These are phyloP conservation scores for Sisyra nigra DNA, from an alignment of 2,888 invertebrate species.

Conservation along the genomic window DNA sequence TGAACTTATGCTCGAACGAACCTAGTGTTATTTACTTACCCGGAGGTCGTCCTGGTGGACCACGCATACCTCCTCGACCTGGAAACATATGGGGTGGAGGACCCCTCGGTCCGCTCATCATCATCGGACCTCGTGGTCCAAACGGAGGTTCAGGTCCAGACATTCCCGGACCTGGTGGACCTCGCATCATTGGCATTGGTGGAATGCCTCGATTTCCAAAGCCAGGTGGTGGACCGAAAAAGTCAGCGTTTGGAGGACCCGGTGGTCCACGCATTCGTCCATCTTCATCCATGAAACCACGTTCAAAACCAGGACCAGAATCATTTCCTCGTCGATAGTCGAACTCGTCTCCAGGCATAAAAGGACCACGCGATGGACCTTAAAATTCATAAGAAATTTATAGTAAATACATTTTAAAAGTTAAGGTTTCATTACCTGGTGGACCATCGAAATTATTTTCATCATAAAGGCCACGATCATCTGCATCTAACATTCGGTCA, in stretches of 20 bases:
- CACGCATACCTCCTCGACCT: constrained; percentile 10
- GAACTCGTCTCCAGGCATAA: neutral
- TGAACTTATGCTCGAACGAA: no score
- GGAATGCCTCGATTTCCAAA: constrained; percentile 9
- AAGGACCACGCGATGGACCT: no score
- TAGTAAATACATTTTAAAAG: neutral
- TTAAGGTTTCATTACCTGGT: neutral
- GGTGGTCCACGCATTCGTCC: constrained; percentile 5
- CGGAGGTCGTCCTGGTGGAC: constrained; percentile 13
- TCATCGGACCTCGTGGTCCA: constrained; percentile 15
- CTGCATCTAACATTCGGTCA: constrained; percentile 2
- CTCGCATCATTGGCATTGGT: constrained; percentile 6
- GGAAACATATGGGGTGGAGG: constrained; percentile 13
- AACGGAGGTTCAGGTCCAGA: constrained; percentile 10
- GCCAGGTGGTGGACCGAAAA: neutral
- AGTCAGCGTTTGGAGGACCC: constrained; percentile 2
- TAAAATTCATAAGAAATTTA: neutral
- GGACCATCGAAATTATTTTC: neutral
- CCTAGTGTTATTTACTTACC: constrained; percentile 5
- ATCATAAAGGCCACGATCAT: neutral
- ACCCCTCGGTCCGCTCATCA: constrained; percentile 18
- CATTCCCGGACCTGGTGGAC: neutral
- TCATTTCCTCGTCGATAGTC: neutral
- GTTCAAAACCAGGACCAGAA: neutral
- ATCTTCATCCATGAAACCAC: constrained; percentile 4